Base-by-base conservation (phyloP, 1,140 invertebrate species). In the Potamilus streckersoni region DNA sequence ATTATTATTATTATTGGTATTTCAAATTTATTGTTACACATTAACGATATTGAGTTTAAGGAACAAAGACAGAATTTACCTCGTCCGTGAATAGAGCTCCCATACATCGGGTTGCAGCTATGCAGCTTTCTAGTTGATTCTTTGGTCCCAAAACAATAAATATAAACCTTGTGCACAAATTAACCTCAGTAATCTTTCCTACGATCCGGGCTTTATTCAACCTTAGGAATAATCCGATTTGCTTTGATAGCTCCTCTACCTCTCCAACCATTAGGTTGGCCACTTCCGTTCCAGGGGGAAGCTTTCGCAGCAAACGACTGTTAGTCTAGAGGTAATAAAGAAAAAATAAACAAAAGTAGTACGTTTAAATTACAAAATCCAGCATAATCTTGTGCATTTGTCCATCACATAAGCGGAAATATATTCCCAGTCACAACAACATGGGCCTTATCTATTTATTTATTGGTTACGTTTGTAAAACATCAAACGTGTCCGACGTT, bases 191-290 rank as follows among this genome's bases (percentile, higher is more conserved):
- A 23, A 99, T 90, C 89, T 99, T 96, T 5, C 97, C 97, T 90
- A 99, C 93, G 76, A 96, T 93, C 20, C 93, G 92, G 15, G 96
- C 95, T 80, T 96, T 93, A 85, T 94, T 95, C 16, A 99, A 92
- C 67, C 98, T 93, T 69, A 99, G 94, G 88, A 99, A 99, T 14
- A 95, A 97, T 49, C 87, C 78, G 64, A 99, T 89, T 0, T 95
- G 94, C 86, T 96, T 95, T 70, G 96, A 94, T 31, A 99, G 92
- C 88, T 98, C 98, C 88, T 99, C 97, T 5, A 99, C 94, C 91
- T 99, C 97, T 12, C 97, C 98, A 2, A 99, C 96, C 49, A 99
- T 92, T 82, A 99, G 97, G 88, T 98, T 99, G 49, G 96, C 96
- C 11, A 97, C 96, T 90, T 99, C 98, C 1, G 97, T 95, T 60